Conservation (phyloP, 1,140 invertebrate species). For the Drosophila saltans region DNA sequence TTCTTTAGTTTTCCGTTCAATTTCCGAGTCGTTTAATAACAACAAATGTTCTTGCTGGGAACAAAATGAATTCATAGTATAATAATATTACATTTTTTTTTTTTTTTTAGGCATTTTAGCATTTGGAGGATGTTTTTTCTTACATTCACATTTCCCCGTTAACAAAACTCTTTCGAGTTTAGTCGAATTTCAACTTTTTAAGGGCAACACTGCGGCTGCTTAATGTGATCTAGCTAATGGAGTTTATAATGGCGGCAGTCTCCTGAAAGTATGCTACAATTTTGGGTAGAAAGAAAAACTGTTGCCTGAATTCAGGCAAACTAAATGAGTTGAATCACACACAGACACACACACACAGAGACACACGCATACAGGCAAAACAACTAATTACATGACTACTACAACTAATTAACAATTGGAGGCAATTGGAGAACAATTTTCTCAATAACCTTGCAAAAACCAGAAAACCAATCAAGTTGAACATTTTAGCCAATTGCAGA, state of each 20-base stretch:
- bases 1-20: too few species aligned
- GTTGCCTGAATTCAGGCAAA: slow-evolving; percentile 52
- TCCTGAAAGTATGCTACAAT: neutral
- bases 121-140: too few species aligned
- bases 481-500: too few species aligned
- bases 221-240: neutral
- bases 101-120: too few species aligned
- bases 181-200: too few species aligned
- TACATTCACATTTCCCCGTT: too few species aligned
- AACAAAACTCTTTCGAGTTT: too few species aligned
- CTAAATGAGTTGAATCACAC: slow-evolving; percentile 5
- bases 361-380: neutral
- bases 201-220: neutral
- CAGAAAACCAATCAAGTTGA: too few species aligned
- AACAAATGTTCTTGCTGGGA: too few species aligned
- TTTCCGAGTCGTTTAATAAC: too few species aligned
- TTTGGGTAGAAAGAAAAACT: neutral
- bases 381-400: slow-evolving; percentile 14
- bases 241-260: neutral
- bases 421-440: neutral
- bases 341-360: neutral
- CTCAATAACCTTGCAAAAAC: neutral
- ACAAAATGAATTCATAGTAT: too few species aligned
- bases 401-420: slow-evolving; percentile 30
- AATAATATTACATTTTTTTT: too few species aligned